These are phyloP conservation scores for Anorthoa munda DNA, from an alignment of 2,888 invertebrate genomes.

Conservation along the genomic window DNA sequence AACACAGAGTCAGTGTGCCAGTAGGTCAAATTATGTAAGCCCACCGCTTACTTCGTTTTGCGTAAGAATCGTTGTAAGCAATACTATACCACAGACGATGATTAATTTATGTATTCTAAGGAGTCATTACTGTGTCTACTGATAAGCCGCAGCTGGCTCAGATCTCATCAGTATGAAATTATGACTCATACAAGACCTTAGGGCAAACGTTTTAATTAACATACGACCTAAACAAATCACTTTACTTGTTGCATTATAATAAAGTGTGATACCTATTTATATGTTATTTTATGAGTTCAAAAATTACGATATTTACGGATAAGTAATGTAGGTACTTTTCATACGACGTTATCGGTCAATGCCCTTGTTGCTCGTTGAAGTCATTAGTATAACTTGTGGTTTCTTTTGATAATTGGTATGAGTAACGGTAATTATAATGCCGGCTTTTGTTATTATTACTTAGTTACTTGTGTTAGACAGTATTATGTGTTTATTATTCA, in stretches of 20 bases:
- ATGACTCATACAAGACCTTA: constrained; percentile 22
- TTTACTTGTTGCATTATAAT: neutral
- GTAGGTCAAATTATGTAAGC: constrained; percentile 86
- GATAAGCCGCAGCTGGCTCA: constrained; percentile 31
- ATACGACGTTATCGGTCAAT: constrained; percentile 52
- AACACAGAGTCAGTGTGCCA: constrained; percentile 86
- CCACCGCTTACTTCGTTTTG: constrained; percentile 85
- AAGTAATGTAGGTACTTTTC: constrained; percentile 29
- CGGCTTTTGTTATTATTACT: constrained; percentile 14
- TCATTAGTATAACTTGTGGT: constrained; percentile 37
- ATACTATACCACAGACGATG: constrained; percentile 75
- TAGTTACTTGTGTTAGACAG: neutral
- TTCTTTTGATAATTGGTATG: constrained; percentile 39
- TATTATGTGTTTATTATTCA: constrained; percentile 11
- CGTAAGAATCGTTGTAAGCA: constrained; percentile 84
- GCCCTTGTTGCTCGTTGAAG: constrained; percentile 39
- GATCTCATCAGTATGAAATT: constrained; percentile 10
- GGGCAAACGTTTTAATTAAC: neutral
- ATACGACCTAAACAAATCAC: neutral
- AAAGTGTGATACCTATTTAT: neutral
- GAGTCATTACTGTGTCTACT: constrained; percentile 49
- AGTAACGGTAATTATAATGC: constrained; percentile 11
- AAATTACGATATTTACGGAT: constrained; percentile 24
- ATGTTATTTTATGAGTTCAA: constrained; percentile 7
- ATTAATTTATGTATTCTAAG: constrained; percentile 70